Conservation (phyloP, 2,113 vertebrate species). For the Atherinomorus stipes region DNA sequence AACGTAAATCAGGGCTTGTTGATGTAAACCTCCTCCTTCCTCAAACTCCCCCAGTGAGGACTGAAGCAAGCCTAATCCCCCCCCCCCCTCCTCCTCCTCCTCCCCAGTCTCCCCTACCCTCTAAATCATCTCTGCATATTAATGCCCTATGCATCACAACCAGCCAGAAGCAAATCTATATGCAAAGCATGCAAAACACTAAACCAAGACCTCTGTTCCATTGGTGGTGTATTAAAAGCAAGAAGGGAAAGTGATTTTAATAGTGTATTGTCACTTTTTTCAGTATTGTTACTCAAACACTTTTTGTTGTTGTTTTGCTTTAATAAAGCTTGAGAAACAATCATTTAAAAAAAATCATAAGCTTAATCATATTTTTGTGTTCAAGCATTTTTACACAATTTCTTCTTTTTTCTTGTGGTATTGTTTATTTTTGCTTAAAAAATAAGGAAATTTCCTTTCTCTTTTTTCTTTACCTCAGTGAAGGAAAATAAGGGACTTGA, state of each 20-base stretch:
- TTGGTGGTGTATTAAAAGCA: slow-evolving; percentile 8
- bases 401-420: background rate
- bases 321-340: background rate
- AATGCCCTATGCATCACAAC: slow-evolving; percentile 60
- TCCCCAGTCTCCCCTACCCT: slow-evolving; percentile 40
- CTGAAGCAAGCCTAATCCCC: slow-evolving; percentile 59
- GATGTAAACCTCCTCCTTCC: slow-evolving; percentile 72
- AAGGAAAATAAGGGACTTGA: background rate
- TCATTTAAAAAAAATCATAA: too few species aligned
- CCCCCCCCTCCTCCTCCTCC: too few species aligned
- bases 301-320: background rate
- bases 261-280: background rate
- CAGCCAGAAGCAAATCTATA: slow-evolving; percentile 36
- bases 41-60: slow-evolving; percentile 55
- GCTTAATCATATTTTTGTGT: too few species aligned
- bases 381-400: background rate
- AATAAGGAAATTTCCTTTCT: background rate
- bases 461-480: background rate
- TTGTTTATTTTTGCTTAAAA: background rate
- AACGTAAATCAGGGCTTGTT: slow-evolving; percentile 74
- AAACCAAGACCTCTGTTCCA: slow-evolving; percentile 13
- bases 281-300: background rate
- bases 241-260: background rate
- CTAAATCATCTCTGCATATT: slow-evolving; percentile 73
- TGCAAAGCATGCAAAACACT: slow-evolving; percentile 62